Percentiles rank a stretch among this genome's conserved stretches.
Evolutionary conservation across 1,140 invertebrate genomes (phyloP).

Genomic region (Latrodectus geometricus): DNA sequence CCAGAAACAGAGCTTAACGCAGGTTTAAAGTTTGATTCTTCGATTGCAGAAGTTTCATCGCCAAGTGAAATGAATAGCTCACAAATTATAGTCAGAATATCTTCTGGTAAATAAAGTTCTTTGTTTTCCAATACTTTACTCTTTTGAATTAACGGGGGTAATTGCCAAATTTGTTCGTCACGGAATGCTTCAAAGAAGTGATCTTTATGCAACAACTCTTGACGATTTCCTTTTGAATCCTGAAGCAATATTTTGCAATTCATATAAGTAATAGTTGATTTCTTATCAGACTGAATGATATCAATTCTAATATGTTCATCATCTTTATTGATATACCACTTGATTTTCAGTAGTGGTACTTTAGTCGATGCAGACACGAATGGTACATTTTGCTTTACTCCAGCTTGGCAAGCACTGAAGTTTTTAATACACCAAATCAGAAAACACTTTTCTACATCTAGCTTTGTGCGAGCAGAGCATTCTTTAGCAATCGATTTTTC

Average conservation of each 20-base stretch:
- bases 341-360: neutral
- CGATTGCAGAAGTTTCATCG: neutral
- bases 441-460: neutral
- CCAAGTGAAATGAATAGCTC: neutral
- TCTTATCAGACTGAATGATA: neutral
- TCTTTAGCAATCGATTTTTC: neutral
- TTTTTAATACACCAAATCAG: conserved; percentile 1
- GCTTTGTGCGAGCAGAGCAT: neutral
- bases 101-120: neutral
- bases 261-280: neutral
- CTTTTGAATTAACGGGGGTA: conserved; percentile 10
- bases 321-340: neutral
- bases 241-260: neutral
- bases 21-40: neutral
- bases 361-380: neutral
- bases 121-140: neutral
- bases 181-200: neutral
- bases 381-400: neutral
- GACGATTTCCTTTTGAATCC: neutral
- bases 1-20: neutral
- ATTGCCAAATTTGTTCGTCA: neutral
- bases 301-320: neutral
- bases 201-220: neutral
- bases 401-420: neutral
- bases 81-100: conserved; percentile 10